Evolutionary conservation across 2,113 vertebrate genomes (phyloP).

Genomic region (Eudyptes chrysolophus): DNA sequence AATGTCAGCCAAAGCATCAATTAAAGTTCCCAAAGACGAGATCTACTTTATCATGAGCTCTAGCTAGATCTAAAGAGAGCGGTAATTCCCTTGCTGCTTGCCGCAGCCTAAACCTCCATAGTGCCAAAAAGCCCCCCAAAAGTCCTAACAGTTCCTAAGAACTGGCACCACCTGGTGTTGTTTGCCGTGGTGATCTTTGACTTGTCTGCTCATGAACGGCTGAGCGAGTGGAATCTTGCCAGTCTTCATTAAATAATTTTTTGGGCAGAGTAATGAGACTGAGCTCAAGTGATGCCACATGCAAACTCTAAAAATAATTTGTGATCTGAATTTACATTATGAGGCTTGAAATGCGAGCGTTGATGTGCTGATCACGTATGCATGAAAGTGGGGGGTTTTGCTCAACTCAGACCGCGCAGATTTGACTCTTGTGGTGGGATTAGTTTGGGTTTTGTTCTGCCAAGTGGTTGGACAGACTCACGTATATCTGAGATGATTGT

Average conservation of each 20-base stretch:
- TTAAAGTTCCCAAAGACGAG: neutral
- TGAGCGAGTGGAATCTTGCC: neutral
- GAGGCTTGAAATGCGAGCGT: neutral
- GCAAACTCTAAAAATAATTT: neutral
- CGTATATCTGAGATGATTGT: fast-evolving
- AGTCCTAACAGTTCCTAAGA: neutral
- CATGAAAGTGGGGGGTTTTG: neutral
- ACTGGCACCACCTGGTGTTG: neutral
- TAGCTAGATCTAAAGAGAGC: neutral
- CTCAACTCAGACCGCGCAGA: neutral
- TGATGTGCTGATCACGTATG: neutral
- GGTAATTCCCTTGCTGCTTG: neutral
- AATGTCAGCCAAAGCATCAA: neutral
- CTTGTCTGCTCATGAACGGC: neutral
- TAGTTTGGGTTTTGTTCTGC: neutral
- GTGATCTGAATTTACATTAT: neutral
- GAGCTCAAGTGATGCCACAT: neutral
- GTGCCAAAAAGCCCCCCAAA: neutral
- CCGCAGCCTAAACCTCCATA: neutral
- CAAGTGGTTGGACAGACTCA: neutral
- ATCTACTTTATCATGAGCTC: neutral
- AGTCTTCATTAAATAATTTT: neutral
- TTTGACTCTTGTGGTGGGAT: neutral
- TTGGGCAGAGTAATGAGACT: neutral
- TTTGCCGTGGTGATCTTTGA: neutral